phyloP scores from a whole-genome alignment of 2,888 invertebrate genomes.

The Coremacera marginata region DNA sequence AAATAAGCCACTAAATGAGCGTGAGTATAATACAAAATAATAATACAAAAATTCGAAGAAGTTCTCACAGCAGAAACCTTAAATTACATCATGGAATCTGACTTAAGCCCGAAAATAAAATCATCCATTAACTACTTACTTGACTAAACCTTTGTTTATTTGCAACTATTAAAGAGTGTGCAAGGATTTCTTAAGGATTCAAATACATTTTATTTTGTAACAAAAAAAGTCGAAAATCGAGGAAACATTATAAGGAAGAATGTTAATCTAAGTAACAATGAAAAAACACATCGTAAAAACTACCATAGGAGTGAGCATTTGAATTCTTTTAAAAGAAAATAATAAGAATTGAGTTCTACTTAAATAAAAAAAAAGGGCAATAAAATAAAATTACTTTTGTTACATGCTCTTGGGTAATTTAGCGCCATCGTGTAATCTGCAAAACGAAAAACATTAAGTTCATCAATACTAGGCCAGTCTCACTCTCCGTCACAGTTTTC shows the following conservation, averaged over 20 bases:
- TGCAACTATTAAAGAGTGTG: conserved; percentile 21
- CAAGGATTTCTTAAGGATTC: conserved; percentile 13
- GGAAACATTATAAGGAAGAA: conserved; percentile 21
- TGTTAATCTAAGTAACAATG: conserved; percentile 26
- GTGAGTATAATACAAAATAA: too few relatives aligned
- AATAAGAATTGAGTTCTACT: too few relatives aligned
- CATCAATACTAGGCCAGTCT: conserved; percentile 6
- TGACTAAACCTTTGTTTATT: conserved; percentile 38
- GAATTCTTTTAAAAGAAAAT: background rate
- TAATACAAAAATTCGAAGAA: too few relatives aligned
- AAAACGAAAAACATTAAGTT: conserved; percentile 58
- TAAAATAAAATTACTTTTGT: conserved; percentile 8
- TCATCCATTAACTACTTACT: conserved; percentile 58
- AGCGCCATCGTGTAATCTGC: conserved; percentile 63
- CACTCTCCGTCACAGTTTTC: background rate
- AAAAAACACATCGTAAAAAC: conserved; percentile 24
- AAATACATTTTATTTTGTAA: background rate
- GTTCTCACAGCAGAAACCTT: too few relatives aligned
- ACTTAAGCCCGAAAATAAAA: too few relatives aligned
- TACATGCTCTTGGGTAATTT: conserved; percentile 58
- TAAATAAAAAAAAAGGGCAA: background rate
- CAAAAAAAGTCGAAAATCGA: conserved; percentile 9
- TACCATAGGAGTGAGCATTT: conserved; percentile 6
- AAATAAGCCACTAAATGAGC: too few relatives aligned
- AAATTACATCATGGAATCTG: too few relatives aligned